Evolutionary conservation across 2,888 invertebrate species (phyloP).

Genomic region (Noctua janthina): DNA sequence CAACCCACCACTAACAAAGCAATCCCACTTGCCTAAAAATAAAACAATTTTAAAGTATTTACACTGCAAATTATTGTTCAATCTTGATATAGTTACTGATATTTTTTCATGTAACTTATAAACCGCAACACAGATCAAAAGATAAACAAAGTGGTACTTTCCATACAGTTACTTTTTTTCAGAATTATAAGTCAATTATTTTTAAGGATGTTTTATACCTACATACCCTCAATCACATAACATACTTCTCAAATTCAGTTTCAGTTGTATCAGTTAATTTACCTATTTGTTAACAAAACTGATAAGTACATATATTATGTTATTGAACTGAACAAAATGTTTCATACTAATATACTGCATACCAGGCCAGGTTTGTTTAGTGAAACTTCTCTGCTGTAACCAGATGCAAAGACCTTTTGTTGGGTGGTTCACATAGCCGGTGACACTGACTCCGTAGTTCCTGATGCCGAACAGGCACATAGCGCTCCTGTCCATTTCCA

Average conservation of each 20-base stretch:
- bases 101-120: neutral
- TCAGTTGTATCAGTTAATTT: neutral
- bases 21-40: conserved; percentile 95
- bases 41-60: neutral
- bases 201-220: neutral
- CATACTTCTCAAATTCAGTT: neutral
- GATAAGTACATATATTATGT: neutral
- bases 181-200: neutral
- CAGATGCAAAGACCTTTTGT: conserved; percentile 96
- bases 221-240: neutral
- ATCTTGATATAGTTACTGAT: neutral
- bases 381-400: conserved; percentile 97
- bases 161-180: neutral
- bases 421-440: conserved; percentile 97
- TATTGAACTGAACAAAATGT: neutral
- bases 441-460: conserved; percentile 98
- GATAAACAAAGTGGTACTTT: neutral
- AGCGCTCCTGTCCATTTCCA: conserved; percentile 97
- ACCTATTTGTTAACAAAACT: neutral
- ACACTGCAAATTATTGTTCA: neutral
- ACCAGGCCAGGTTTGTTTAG: conserved; percentile 98
- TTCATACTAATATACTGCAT: conserved; percentile 52
- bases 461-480: conserved; percentile 98
- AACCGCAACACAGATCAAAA: neutral
- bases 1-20: conserved; percentile 98